Evolutionary conservation across 2,113 vertebrate species (phyloP), one percentile per base, ranked within the genome.

Genomic region (Alethe diademata): DNA sequence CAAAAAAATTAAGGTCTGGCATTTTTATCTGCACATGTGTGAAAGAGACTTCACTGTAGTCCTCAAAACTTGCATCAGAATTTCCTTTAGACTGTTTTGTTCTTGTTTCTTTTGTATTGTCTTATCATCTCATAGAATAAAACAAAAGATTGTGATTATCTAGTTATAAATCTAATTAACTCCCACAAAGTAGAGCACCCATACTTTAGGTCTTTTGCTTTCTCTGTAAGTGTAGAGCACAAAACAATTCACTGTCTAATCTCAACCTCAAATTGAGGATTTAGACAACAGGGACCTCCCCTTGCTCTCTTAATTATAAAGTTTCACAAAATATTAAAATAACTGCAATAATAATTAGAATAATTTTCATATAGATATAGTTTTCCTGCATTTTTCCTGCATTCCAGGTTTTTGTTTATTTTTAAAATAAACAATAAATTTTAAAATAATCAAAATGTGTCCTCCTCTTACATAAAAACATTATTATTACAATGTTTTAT

Each of bases 121-220:
- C 83, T 88, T 80, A 67, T 91, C 19, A 47, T 64, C 64, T 86
- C 73, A 19, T 5, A 62, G 13, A 14, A 58, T 65, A 64, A 93
- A 91, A 80, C 20, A 94, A 91, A 90, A 75, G 7, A 71, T 3
- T 70, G 9, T 15, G 36, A 65, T 73, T 92, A 90, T 70, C n/a
- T 84, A 81, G 67, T 94, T 83, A 70, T 29, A 88, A 96, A 94
- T 67, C 47, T 70, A 92, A 93, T 83, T 86, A 92, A 64, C 7
- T 86, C 8, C 86, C 36, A 80, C 24, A 69, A 93, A 85, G 10
- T 60, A 66, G 58, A 86, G 13, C 24, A 78, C 12, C 2, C 40
- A 20, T 74, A 64, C 13, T 56, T 64, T 7, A 84, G 17, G 31
- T 80, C 24, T 83, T 88, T 24, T 3, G 2, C 2, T 71, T 43